Evolutionary conservation across 2,888 invertebrate genomes (phyloP), one percentile per base, ranked within the genome.

Genomic region (Agonopterix arenella): DNA sequence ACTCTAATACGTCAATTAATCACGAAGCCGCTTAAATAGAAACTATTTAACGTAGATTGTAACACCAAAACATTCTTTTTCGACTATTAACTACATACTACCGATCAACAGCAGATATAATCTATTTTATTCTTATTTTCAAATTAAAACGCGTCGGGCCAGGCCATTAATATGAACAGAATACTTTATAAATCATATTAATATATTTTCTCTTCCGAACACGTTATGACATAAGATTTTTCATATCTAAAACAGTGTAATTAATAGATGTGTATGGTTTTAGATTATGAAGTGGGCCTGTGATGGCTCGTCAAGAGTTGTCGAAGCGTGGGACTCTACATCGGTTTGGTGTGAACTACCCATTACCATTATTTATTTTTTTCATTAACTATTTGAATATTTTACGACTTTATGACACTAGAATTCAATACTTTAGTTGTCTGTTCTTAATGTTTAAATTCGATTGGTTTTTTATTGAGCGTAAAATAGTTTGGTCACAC

Each of bases 351-450:
- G 81, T 81, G 82, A 84, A 81, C 78, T 70, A 61, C 60, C 65
- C 65, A 77, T 80, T 70, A 76, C 64, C 73, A 76, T 80, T 72
- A 76, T 77, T 83, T 80, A 79, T 82, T 75, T 70, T 80, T 80
- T 70, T 71, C 11, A 73, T 77, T 68, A 54, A 60, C 62, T 55
- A 64, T 70, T 68, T 65, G 59, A 68, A 74, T 66, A 73, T 75
- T 79, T 78, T 80, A 80, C 28, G 28, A 28, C 28, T 28, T 28
- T 28, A 28, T 28, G 28, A 28, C 28, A 28, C 28, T 28, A 28
- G 28, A 28, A 28, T 28, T 28, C 28, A 28, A 28, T 28, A 28
- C 28, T 28, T 28, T 28, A 5, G 28, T 28, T 28, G 28, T 28
- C 28, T 28, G 28, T 28, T 28, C 28, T 28, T 28, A 28, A 28